Evolutionary conservation across 2,888 invertebrate genomes (phyloP), one percentile per base, ranked within the genome.

Genomic region (Campoletis raptor): DNA sequence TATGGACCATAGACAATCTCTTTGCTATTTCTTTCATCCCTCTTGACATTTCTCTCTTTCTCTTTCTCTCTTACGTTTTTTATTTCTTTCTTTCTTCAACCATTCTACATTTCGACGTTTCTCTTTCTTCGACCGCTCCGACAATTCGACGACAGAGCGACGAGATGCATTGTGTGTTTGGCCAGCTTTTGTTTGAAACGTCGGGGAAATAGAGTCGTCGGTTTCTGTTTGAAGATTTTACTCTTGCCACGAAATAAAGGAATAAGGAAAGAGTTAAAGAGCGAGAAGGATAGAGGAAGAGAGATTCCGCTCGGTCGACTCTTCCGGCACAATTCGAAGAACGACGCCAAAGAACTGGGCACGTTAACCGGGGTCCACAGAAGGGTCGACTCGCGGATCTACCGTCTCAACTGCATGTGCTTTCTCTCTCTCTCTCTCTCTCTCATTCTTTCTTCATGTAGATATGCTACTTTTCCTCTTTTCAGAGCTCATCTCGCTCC

Each of bases 161-260:
- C 81, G 78, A 66, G 78, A 79, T 74, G 81, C 84, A 86, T 86
- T 86, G 86, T 86, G 81, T 84, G 86, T 74, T 84, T 84, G 84
- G 84, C 81, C 74, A 73, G 84, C 81, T 84, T 84, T 86, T 86
- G 84, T 86, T 81, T 82, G 81, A 79, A 86, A 84, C 78, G 74
- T 84, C 81, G 74, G 30, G 70, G 83, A 82, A 86, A 79, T 82
- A 85, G 74, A 85, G 86, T 84, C 86, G 86, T 84, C 84, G 81
- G 81, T 84, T 86, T 84, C 81, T 86, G 84, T 86, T 86, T 85
- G 84, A 86, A 86, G 84, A 84, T 86, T 86, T 79, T 73, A 64
- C 67, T 69, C 77, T 45, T 72, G 45, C 42, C 24, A 21, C 48
- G 4, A 48, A 42, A 42, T 37, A 42, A 21, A 40, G 42, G 12